Evolutionary conservation across 2,797 vertebrate species (phyloP).

Genomic region (Onychomys leucogaster): DNA sequence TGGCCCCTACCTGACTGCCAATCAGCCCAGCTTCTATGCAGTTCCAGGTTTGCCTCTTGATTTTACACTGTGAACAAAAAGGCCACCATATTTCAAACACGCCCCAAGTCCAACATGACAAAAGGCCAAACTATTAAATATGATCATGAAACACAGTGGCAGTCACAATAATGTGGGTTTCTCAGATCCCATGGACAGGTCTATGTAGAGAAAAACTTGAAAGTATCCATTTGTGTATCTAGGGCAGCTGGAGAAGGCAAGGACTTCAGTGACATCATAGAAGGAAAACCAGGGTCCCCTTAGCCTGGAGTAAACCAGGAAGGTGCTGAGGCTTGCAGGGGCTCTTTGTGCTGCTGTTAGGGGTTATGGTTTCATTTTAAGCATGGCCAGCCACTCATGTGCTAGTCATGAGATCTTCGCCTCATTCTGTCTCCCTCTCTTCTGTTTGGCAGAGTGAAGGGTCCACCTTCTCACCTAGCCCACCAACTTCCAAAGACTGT

Average conservation of each 20-base stretch:
- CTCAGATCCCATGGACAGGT: not conserved
- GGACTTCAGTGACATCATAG: slow-evolving; percentile 4
- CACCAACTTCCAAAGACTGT: slow-evolving; percentile 38
- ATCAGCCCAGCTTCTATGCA: not conserved
- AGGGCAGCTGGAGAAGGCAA: slow-evolving; percentile 7
- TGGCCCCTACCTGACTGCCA: not conserved
- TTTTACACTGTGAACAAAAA: slow-evolving; percentile 43
- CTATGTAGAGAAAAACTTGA: slow-evolving; percentile 46
- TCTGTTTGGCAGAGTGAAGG: slow-evolving; percentile 48
- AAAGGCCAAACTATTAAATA: not conserved
- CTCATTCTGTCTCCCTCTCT: slow-evolving; percentile 26
- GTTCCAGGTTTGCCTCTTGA: slow-evolving; percentile 35
- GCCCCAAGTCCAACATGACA: slow-evolving; percentile 21
- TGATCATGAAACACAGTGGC: not conserved
- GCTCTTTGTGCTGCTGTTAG: slow-evolving; percentile 7
- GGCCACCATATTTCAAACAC: slow-evolving; percentile 38
- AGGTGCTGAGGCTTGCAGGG: slow-evolving; percentile 10
- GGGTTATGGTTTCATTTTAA: slow-evolving; percentile 47
- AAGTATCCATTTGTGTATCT: not conserved
- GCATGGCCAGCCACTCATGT: not conserved
- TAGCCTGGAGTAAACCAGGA: not conserved
- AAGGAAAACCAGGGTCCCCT: slow-evolving; percentile 24
- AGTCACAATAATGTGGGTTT: not conserved
- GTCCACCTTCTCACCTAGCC: slow-evolving; percentile 24
- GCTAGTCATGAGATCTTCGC: slow-evolving; percentile 51